Evolutionary conservation across 2,113 vertebrate genomes (phyloP), one percentile per base, ranked within the genome.

Genomic region (Podiceps cristatus): DNA sequence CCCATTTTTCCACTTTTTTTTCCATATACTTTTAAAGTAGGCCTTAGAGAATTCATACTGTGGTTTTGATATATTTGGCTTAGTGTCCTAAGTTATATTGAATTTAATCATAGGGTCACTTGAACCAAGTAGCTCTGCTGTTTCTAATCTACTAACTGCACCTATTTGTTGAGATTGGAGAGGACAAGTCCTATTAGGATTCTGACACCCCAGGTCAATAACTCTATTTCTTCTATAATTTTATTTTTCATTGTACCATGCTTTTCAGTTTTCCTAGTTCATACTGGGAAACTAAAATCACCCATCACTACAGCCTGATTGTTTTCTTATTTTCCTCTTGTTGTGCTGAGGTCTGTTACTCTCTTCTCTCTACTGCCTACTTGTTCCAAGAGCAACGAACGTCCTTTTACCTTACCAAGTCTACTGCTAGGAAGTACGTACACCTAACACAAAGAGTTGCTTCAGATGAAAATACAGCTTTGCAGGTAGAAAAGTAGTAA

Each of bases 71-170:
- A 88, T 96, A 96, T 97, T 97, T 98, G 94, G 88, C 96, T 96
- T 96, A 91, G 89, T 90, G 75, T 96, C 97, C 96, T 95, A 97
- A 97, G 90, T 97, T 91, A 85, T 94, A 98, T 95, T 96, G 95
- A 96, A 97, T 98, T 98, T 97, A 98, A 98, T 98, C 97, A 97
- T 3, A 52, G 84, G 98, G 96, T 98, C 97, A 97, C 95, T 91
- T 91, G 98, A 96, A 98, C 86, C 95, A 98, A 97, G 93, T 88
- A 93, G 75, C 86, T 98, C 94, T 98, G 86, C 97, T 97, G 79
- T 98, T 97, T 98, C 98, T 98, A 98, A 98, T 98, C 97, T 98
- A 97, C 96, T 97, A 97, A 95, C 93, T 67, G 96, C 77, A 98
- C 96, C 96, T 98, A 98, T 98, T 97, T 97, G 97, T 78, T 94